These are phyloP conservation scores for Crocidura indochinensis DNA, from an alignment of 2,797 vertebrate species.

Conservation along the genomic window DNA sequence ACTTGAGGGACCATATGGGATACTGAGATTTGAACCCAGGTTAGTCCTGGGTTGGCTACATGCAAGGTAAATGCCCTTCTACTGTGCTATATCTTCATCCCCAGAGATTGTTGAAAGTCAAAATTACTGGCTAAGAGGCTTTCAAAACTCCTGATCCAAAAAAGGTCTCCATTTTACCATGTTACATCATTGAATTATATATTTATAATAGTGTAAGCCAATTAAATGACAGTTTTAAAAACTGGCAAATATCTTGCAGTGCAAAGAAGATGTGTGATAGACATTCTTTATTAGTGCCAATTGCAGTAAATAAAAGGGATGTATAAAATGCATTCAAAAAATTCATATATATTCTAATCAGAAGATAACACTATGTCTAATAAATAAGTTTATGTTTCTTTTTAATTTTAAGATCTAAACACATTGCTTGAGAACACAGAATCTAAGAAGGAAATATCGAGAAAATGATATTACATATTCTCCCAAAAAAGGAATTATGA, in stretches of 20 bases:
- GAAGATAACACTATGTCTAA: background rate
- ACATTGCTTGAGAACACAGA: background rate
- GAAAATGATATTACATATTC: background rate
- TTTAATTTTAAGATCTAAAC: background rate
- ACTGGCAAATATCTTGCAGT: background rate
- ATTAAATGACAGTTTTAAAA: too few relatives aligned
- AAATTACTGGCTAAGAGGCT: too few relatives aligned
- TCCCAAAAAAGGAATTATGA: background rate
- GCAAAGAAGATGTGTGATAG: background rate
- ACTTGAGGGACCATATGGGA: too few relatives aligned
- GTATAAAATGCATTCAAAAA: constrained; percentile 3
- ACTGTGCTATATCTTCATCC: too few relatives aligned
- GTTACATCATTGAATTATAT: too few relatives aligned
- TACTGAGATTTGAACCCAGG: too few relatives aligned
- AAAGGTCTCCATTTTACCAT: too few relatives aligned
- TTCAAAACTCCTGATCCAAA: too few relatives aligned
- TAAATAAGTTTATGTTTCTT: constrained; percentile 15
- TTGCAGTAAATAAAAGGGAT: background rate
- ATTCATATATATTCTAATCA: background rate
- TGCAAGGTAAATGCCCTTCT: too few relatives aligned
- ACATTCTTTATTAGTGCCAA: background rate
- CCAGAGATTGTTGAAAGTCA: too few relatives aligned
- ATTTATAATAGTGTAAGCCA: too few relatives aligned
- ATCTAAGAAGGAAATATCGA: background rate
- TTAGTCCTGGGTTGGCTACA: too few relatives aligned